Evolutionary conservation across 2,113 vertebrate species (phyloP).

Genomic region (Phainopepla nitens): DNA sequence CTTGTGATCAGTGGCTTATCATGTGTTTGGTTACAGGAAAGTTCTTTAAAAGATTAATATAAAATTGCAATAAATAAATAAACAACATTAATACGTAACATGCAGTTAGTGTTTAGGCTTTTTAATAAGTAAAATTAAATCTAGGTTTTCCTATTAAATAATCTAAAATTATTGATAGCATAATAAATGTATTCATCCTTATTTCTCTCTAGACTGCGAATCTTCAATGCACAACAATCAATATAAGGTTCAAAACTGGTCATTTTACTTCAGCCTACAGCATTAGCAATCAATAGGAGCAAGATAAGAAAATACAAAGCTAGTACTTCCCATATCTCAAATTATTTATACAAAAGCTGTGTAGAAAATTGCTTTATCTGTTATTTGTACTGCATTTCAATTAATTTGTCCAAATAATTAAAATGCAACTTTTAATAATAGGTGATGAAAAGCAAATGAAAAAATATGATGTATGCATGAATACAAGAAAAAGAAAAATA

Average conservation of each 20-base stretch:
- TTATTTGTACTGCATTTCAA: background rate
- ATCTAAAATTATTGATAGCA: background rate
- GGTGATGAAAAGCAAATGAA: background rate
- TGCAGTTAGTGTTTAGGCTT: background rate
- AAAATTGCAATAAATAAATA: constrained; percentile 8
- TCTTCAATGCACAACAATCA: background rate
- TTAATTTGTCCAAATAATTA: background rate
- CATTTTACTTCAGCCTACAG: background rate
- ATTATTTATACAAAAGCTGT: background rate
- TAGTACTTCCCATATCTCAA: background rate
- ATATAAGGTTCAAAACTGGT: background rate
- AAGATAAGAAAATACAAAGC: background rate
- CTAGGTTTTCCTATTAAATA: background rate
- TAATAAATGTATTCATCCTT: background rate
- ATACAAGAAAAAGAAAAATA: background rate
- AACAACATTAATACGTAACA: background rate
- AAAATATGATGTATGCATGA: background rate
- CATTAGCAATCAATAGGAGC: background rate
- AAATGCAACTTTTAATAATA: background rate
- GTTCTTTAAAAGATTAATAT: background rate
- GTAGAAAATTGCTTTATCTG: background rate
- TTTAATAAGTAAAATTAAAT: constrained; percentile 11
- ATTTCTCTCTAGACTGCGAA: background rate
- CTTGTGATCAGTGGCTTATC: background rate
- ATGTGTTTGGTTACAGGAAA: background rate